phyloP scores from a whole-genome alignment of 2,888 invertebrate genomes.

The Melinaea marsaeus region DNA sequence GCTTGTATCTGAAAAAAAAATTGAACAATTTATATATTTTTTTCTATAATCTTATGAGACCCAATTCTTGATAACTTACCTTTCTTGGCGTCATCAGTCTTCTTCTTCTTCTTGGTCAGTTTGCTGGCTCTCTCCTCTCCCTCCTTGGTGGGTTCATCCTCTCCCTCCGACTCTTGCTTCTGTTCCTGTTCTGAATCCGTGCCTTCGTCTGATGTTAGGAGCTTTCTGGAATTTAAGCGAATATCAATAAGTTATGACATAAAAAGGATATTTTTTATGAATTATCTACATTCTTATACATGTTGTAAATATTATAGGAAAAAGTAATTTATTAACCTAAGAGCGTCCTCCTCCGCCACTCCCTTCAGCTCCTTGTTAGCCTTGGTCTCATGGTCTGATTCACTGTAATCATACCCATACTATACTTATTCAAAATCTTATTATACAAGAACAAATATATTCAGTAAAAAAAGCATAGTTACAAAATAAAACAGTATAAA shows the following conservation, averaged over 20 bases:
- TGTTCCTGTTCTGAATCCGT: slow-evolving; percentile 90
- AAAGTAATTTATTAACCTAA: slow-evolving; percentile 64
- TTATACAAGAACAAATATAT: slow-evolving; percentile 7
- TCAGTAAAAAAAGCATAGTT: not conserved
- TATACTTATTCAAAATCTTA: not conserved
- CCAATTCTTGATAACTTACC: slow-evolving; percentile 41
- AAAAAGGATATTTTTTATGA: not conserved
- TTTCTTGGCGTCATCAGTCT: slow-evolving; percentile 77
- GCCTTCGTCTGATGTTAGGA: slow-evolving; percentile 92
- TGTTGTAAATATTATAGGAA: not conserved
- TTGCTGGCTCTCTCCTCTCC: slow-evolving; percentile 82
- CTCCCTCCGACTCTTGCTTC: slow-evolving; percentile 84
- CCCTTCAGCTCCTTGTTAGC: slow-evolving; percentile 89
- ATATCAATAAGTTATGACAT: no score
- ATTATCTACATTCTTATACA: not conserved
- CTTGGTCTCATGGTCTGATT: slow-evolving; percentile 85
- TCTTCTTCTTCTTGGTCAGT: slow-evolving; percentile 78
- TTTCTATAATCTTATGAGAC: no score
- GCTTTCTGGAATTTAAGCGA: slow-evolving; percentile 73
- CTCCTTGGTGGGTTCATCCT: slow-evolving; percentile 85
- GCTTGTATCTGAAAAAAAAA: slow-evolving; percentile 75
- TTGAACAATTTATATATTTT: not conserved
- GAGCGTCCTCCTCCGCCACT: slow-evolving; percentile 94
- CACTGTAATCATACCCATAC: slow-evolving; percentile 55
- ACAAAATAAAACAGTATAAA: not conserved